Conservation (phyloP, 2,797 vertebrate genomes). For the Oreonectes daqikongensis region DNA sequence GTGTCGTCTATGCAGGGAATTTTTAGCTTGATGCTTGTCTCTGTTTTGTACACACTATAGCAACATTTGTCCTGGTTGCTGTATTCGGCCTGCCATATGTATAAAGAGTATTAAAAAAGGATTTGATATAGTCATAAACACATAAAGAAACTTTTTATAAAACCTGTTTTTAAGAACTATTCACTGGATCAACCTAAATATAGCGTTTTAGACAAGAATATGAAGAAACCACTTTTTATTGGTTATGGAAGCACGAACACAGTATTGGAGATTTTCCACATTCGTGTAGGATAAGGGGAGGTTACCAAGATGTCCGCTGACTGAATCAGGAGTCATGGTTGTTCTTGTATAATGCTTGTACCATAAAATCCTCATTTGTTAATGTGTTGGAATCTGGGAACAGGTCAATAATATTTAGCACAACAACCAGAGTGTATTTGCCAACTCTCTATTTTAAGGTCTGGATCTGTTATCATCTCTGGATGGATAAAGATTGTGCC, state of each 20-base stretch:
- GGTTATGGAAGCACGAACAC: too few species aligned
- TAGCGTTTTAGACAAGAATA: neutral
- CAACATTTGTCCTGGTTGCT: conserved; percentile 13
- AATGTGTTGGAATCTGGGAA: conserved; percentile 32
- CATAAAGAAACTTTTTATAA: too few species aligned
- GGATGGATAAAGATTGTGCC: neutral
- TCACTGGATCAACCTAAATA: neutral
- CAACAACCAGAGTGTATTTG: neutral
- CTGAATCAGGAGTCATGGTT: neutral
- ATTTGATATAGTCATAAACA: too few species aligned
- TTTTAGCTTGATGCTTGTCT: conserved; percentile 23
- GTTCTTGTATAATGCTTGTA: neutral
- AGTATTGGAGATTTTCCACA: too few species aligned
- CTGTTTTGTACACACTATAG: neutral
- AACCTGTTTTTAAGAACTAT: too few species aligned
- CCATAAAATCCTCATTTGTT: conserved; percentile 17
- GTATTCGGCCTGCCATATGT: neutral
- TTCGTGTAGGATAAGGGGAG: too few species aligned
- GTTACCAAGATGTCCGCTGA: neutral
- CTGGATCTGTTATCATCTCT: conserved; percentile 12
- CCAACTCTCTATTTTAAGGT: conserved; percentile 42
- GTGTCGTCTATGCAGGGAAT: neutral
- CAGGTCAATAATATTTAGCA: conserved; percentile 37
- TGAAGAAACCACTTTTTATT: too few species aligned
- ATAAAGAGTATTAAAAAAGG: conserved; percentile 15